Evolutionary conservation across 2,888 invertebrate genomes (phyloP), one percentile per base, ranked within the genome.

Genomic region (Lomographa bimaculata): DNA sequence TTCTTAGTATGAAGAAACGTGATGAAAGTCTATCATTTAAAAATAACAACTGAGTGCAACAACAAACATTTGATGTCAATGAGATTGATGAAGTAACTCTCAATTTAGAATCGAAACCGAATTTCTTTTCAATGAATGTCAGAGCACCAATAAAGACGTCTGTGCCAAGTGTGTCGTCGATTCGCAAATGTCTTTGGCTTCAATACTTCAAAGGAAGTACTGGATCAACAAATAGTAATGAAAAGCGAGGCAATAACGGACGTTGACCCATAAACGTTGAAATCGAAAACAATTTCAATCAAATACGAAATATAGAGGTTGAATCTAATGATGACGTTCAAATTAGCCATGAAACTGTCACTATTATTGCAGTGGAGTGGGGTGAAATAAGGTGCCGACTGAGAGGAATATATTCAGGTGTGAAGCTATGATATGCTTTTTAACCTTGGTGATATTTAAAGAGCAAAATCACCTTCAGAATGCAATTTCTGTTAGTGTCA

Each of bases 161-260:
- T 29, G 23, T 79, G 80, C 80, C 81, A 81, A 82, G 64, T 79
- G 71, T 80, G 80, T 63, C 80, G 63, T 48, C 50, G 40, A 21
- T 39, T 44, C 30, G 30, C 27, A 38, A 46, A 49, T 56, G 54
- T 46, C 50, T 56, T 32, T 47, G 46, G 56, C 51, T 54, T 54
- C 47, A 48, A 46, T 52, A 50, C 55, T 63, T 73, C 71, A 76
- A 74, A 77, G 66, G 58, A 62, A 62, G 54, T 56, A 50, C 56
- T 51, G 42, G 44, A 52, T 50, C 56, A 58, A 46, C 36, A 64
- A 64, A 57, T 51, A 54, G 62, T 52, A 54, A 17, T 11, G 53
- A 60, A 52, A 66, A 57, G 29, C 54, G 50, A 64, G 60, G 59
- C 56, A 52, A 57, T 49, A 41, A 35, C 48, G 71, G 63, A 44